These are phyloP conservation scores for Drosophila serrata DNA, from an alignment of 1,140 invertebrate species.

Conservation along the genomic window DNA sequence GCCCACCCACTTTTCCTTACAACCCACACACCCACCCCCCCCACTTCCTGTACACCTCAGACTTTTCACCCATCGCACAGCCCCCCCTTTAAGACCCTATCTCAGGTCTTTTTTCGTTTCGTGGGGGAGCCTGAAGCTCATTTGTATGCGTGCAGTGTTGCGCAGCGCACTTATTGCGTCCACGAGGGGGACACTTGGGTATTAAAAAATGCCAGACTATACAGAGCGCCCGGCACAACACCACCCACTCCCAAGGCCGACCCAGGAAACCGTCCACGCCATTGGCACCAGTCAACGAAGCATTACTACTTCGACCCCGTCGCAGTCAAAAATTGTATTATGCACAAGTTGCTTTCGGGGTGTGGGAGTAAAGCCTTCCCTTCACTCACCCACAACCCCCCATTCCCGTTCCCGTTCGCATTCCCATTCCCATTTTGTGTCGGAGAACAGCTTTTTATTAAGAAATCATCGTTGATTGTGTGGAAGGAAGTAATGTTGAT, in stretches of 20 bases:
- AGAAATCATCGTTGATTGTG: conserved; percentile 84
- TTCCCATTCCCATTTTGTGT: conserved; percentile 22
- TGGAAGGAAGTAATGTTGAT: conserved; percentile 83
- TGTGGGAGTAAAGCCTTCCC: conserved; percentile 29
- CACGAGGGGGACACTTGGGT: conserved; percentile 79
- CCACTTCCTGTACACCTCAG: conserved; percentile 37
- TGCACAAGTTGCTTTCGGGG: conserved; percentile 75
- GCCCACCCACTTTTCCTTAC: conserved; percentile 70
- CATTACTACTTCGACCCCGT: conserved; percentile 74
- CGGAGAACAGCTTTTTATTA: conserved; percentile 73
- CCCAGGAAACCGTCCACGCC: conserved; percentile 1
- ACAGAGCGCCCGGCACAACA: conserved; percentile 13
- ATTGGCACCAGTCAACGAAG: conserved; percentile 71
- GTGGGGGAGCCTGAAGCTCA: conserved; percentile 50
- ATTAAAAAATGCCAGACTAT: conserved; percentile 77
- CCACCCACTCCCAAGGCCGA: conserved; percentile 6
- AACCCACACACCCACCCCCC: too few species aligned
- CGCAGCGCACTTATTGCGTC: conserved; percentile 79
- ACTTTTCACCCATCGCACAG: conserved; percentile 10
- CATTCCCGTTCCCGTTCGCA: neutral
- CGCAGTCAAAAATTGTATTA: conserved; percentile 79
- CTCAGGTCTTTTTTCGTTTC: conserved; percentile 16
- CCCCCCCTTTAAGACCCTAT: conserved; percentile 15
- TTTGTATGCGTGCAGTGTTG: conserved; percentile 82
- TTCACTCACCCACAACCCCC: conserved; percentile 14